These are phyloP conservation scores for Mantis religiosa DNA, from an alignment of 2,888 invertebrate species.

Conservation along the genomic window DNA sequence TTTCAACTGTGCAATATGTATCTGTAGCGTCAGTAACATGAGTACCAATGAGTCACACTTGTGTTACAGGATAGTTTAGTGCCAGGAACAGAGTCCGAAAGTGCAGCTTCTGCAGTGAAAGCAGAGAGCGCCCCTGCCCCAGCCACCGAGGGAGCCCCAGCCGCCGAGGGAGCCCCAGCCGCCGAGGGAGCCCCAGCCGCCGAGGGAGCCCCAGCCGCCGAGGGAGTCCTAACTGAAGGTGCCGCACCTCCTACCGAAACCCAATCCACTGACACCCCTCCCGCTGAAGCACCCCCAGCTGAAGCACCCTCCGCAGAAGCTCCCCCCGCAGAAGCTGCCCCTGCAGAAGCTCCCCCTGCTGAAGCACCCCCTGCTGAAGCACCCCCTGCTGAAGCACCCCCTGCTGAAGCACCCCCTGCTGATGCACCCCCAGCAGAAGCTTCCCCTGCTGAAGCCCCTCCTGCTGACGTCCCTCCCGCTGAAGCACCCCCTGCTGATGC, in stretches of 20 bases:
- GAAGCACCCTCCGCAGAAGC: slow-evolving; percentile 35
- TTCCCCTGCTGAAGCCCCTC: slow-evolving; percentile 20
- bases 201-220: slow-evolving; percentile 33
- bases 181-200: slow-evolving; percentile 41
- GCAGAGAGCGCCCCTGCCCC: slow-evolving; percentile 38
- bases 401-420: slow-evolving; percentile 17
- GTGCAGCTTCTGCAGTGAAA: not conserved
- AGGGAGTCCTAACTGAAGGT: slow-evolving; percentile 37
- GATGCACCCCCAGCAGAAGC: slow-evolving; percentile 26
- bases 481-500: slow-evolving; percentile 34
- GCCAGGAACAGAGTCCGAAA: not conserved
- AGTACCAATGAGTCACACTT: not conserved
- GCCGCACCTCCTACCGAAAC: slow-evolving; percentile 34
- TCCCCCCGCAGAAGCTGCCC: slow-evolving; percentile 31
- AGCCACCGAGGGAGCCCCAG: slow-evolving; percentile 39
- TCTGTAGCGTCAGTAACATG: too few species aligned
- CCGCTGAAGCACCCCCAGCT: slow-evolving; percentile 30
- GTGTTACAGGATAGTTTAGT: not conserved
- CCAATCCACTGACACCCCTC: slow-evolving; percentile 32
- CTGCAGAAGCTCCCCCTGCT: slow-evolving; percentile 35
- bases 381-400: slow-evolving; percentile 25
- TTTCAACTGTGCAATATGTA: too few species aligned
- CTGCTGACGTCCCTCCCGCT: slow-evolving; percentile 35
- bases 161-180: slow-evolving; percentile 41
- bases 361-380: slow-evolving; percentile 39